Percentiles rank a stretch among this genome's conserved stretches.
Conservation (phyloP, 2,113 vertebrate species). For the Poeciliopsis prolifica region DNA sequence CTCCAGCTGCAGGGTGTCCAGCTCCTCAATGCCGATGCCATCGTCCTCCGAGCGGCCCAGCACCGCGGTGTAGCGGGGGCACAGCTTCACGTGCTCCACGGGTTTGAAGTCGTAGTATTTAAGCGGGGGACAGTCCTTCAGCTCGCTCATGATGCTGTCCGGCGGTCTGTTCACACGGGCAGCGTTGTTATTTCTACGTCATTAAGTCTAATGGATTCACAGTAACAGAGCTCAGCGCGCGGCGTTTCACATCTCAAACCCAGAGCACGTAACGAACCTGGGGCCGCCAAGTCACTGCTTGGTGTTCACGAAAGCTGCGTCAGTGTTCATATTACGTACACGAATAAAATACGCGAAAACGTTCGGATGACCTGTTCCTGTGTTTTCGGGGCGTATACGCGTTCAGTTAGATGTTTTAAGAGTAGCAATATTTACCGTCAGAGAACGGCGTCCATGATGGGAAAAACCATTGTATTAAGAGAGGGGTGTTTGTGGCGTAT, state of each 20-base stretch:
- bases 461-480: slow-evolving; percentile 46
- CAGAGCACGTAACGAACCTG: slow-evolving; percentile 8
- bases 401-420: slow-evolving; percentile 2
- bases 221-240: not conserved
- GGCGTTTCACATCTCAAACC: slow-evolving; percentile 1
- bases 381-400: rapidly evolving
- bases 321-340: not conserved
- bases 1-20: slow-evolving; percentile 97
- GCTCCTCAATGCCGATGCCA: slow-evolving; percentile 96
- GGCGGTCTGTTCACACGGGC: slow-evolving; percentile 4
- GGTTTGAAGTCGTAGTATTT: slow-evolving; percentile 99
- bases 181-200: not conserved
- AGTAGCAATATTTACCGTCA: slow-evolving; percentile 70
- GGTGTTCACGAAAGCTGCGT: not conserved
- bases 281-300: not conserved
- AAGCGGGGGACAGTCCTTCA: slow-evolving; percentile 97
- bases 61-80: slow-evolving; percentile 95
- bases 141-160: slow-evolving; percentile 87
- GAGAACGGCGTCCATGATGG: slow-evolving; percentile 73
- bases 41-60: slow-evolving; percentile 95
- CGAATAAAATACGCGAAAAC: not conserved
- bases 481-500: not conserved
- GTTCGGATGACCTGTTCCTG: rapidly evolving
- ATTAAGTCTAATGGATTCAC: not conserved
- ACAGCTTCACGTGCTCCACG: slow-evolving; percentile 94